These are phyloP conservation scores for Cherax destructor DNA, from an alignment of 1,140 invertebrate species.

Conservation along the genomic window DNA sequence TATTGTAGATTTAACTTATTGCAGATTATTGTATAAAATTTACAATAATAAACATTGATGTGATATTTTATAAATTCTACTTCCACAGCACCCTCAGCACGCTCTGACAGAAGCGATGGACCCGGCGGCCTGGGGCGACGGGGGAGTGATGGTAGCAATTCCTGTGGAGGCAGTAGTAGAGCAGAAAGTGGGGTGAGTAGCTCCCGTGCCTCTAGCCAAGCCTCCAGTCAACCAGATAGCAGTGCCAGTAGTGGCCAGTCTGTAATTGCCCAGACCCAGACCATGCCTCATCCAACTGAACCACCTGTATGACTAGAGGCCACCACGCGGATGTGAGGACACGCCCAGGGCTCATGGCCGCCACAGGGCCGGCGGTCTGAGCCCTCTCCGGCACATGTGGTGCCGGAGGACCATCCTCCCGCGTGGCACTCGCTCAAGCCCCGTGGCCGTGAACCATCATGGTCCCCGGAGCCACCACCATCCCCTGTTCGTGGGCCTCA, in stretches of 20 bases:
- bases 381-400: conserved; percentile 68
- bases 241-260: conserved; percentile 69
- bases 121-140: conserved; percentile 62
- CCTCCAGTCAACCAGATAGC: conserved; percentile 63
- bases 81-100: conserved; percentile 67
- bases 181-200: conserved; percentile 71
- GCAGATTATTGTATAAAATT: not conserved
- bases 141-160: conserved; percentile 70
- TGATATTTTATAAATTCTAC: not conserved
- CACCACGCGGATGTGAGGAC: conserved; percentile 71
- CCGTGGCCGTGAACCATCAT: conserved; percentile 66
- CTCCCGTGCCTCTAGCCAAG: conserved; percentile 68
- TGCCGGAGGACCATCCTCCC: conserved; percentile 68
- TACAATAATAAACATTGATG: not conserved
- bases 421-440: conserved; percentile 61
- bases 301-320: conserved; percentile 72
- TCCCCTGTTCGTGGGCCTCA: conserved; percentile 67
- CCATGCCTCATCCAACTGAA: conserved; percentile 68
- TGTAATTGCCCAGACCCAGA: conserved; percentile 70
- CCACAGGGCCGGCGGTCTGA: conserved; percentile 67
- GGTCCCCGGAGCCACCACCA: conserved; percentile 71
- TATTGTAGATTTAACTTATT: too few species aligned
- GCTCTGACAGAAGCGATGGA: conserved; percentile 71
- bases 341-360: conserved; percentile 72
- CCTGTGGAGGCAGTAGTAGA: conserved; percentile 70